Percentiles rank a stretch among this genome's conserved stretches.
Conservation (phyloP, 2,888 invertebrate genomes). For the Epirrhoe tristata region DNA sequence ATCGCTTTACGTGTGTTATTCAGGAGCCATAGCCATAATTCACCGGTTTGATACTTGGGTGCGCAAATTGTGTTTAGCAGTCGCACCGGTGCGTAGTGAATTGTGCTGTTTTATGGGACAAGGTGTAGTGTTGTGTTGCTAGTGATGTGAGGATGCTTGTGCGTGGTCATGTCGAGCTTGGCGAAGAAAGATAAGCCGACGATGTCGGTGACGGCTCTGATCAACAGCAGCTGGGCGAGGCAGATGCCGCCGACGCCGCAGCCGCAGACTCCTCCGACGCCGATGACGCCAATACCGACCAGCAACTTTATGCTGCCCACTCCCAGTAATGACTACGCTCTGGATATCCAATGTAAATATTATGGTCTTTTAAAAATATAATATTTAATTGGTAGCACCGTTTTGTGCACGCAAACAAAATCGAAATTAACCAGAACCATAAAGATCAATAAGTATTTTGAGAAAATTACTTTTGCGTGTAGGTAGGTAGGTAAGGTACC, state of each 20-base stretch:
- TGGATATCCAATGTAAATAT: conserved; percentile 82
- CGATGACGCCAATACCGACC: conserved; percentile 55
- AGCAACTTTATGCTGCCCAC: conserved; percentile 66
- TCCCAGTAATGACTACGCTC: conserved; percentile 74
- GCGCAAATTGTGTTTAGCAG: conserved; percentile 59
- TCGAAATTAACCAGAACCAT: background rate
- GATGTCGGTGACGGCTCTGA: conserved; percentile 94
- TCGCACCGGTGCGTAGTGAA: conserved; percentile 54
- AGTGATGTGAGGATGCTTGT: conserved; percentile 83
- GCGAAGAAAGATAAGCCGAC: conserved; percentile 95
- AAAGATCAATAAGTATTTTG: background rate
- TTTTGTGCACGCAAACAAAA: background rate
- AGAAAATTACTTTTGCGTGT: background rate
- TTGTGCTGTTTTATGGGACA: conserved; percentile 56
- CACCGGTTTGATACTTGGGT: conserved; percentile 51
- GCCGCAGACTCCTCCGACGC: conserved; percentile 58
- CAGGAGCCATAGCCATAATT: conserved; percentile 56
- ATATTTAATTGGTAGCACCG: background rate
- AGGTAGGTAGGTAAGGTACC: background rate
- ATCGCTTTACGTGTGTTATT: conserved; percentile 56
- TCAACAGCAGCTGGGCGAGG: conserved; percentile 88
- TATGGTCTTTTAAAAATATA: background rate
- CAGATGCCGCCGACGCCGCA: conserved; percentile 66
- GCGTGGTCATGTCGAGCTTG: conserved; percentile 84
- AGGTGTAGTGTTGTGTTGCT: conserved; percentile 63